Base-by-base conservation (phyloP, 2,888 invertebrate species). In the Lepidocyrtoides sp. region DNA sequence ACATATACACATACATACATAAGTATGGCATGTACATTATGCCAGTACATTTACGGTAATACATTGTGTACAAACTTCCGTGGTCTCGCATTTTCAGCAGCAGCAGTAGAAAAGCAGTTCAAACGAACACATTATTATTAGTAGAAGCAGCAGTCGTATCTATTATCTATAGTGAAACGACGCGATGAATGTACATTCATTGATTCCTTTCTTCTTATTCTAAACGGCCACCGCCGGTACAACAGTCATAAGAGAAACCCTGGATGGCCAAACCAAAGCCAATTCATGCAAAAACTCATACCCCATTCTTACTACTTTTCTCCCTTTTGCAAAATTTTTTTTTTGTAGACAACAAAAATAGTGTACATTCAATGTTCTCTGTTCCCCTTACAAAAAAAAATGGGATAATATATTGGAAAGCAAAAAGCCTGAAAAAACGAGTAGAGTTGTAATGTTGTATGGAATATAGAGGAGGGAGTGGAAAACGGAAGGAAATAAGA, bases 401-500 rank as follows among this genome's bases (percentile, higher is more conserved):
- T 8, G 26, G 41, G 69, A 41, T 41, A 69, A 69, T 69, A 69
- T 69, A 69, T 69, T 69, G 41, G 23, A 41, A 41, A 20, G 69
- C 41, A 36, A 41, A 69, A 69, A 20, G 41, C 69, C 4, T 20
- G 69, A 69, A 69, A 69, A 20, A 41, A 66, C n/a, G 26, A 4
- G n/a, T 3, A 32, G 29, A 32, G 66, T 51, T 54, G 17, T 48
- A 2, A n/a, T 17, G 17, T 54, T 54, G 69, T 36, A 51, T n/a
- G 17, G 51, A 26, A 26, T 77, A 51, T 48, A 29, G 29, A 51
- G 51, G 77, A 77, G 77, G 48, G 77, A 48, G 48, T 48, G 48
- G 77, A 51, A 29, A 77, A 32, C 77, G 77, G 77, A 77, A 77
- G 77, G 77, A 77, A 77, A 77, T 77, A 77, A 51, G 51, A 77